Percentiles rank a stretch among this genome's conserved stretches.
Evolutionary conservation across 2,888 invertebrate species (phyloP).

Genomic region (Acronicta psi): DNA sequence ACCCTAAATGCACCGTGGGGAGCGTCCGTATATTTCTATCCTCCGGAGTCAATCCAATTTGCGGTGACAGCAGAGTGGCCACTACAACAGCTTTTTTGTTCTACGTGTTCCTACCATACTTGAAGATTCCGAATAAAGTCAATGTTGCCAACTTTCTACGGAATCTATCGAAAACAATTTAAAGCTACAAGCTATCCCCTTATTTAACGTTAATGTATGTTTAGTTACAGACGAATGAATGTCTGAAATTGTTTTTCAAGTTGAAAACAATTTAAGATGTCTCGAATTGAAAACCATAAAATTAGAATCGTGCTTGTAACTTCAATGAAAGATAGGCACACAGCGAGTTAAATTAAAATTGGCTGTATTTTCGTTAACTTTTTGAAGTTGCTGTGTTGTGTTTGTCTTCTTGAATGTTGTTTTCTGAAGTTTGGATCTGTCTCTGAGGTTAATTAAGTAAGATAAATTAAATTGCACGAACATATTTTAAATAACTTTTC

Average conservation of each 20-base stretch:
- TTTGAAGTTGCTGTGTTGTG: conserved; percentile 38
- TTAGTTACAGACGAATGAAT: conserved; percentile 43
- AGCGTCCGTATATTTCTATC: conserved; percentile 68
- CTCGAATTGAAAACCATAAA: conserved; percentile 47
- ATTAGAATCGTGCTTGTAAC: conserved; percentile 51
- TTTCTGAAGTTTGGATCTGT: conserved; percentile 30
- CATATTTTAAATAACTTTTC: too few species aligned
- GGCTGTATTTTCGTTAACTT: conserved; percentile 48
- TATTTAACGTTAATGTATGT: conserved; percentile 1
- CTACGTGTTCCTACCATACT: conserved; percentile 64
- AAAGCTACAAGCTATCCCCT: conserved; percentile 25
- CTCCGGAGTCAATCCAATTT: conserved; percentile 80
- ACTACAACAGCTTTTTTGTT: conserved; percentile 74
- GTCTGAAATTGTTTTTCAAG: conserved; percentile 42
- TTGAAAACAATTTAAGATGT: conserved; percentile 51
- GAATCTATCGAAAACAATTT: conserved; percentile 50
- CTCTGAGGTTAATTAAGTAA: conserved; percentile 13
- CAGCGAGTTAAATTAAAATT: conserved; percentile 45
- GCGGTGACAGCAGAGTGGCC: conserved; percentile 72
- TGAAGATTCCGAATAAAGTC: conserved; percentile 60
- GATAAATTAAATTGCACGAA: conserved; percentile 22
- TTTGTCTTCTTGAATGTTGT: conserved; percentile 43
- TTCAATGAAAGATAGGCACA: conserved; percentile 46
- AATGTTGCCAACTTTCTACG: conserved; percentile 55
- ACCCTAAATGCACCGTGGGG: conserved; percentile 64